These are phyloP conservation scores for Drosophila quinaria DNA, from an alignment of 2,888 invertebrate species.

Conservation along the genomic window DNA sequence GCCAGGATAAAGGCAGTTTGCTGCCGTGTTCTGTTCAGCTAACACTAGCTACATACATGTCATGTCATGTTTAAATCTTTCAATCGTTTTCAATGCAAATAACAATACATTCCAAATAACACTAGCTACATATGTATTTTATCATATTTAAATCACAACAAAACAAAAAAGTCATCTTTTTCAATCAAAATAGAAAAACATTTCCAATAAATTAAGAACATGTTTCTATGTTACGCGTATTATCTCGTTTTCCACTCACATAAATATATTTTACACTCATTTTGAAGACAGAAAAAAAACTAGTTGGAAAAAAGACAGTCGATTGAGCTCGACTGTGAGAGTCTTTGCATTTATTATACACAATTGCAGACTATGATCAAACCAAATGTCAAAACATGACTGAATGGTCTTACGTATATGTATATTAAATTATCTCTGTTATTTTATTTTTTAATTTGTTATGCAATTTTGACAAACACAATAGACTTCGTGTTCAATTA, in stretches of 20 bases:
- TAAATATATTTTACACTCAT: not conserved
- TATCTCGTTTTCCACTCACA: not conserved
- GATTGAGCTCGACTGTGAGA: not conserved
- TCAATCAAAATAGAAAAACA: not conserved
- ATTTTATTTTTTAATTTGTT: too few species aligned
- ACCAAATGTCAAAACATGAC: too few species aligned
- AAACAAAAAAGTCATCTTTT: not conserved
- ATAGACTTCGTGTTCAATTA: too few species aligned
- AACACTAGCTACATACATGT: not conserved
- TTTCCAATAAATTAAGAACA: not conserved
- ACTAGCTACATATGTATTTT: too few species aligned
- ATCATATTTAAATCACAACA: too few species aligned
- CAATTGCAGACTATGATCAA: not conserved
- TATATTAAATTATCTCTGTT: too few species aligned
- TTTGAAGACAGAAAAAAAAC: not conserved
- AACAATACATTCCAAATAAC: not conserved
- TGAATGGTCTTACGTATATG: too few species aligned
- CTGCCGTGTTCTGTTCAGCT: not conserved
- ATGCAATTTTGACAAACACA: not conserved
- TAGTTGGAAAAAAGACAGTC: not conserved
- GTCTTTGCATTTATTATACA: not conserved
- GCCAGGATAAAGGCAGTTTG: too few species aligned
- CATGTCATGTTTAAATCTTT: not conserved
- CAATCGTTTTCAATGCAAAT: not conserved
- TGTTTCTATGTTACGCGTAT: not conserved